A percentile compares a stretch with the other conserved stretches of the same genome.
These are phyloP conservation scores for Otus sunia DNA, from an alignment of 2,113 vertebrate genomes.

Conservation along the genomic window DNA sequence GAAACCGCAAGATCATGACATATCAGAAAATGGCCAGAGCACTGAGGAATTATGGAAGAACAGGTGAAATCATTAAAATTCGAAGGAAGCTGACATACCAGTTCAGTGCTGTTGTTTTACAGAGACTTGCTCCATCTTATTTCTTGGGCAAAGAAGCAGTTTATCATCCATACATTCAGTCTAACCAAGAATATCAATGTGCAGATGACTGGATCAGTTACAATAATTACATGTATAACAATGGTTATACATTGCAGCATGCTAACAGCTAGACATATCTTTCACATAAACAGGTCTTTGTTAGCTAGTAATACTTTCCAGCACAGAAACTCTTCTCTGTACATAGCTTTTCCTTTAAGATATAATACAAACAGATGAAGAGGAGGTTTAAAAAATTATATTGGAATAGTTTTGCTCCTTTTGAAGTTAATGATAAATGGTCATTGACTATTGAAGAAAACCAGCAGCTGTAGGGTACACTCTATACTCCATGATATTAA, in stretches of 20 bases:
- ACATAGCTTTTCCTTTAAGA: background rate
- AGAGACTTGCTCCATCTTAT: conserved; percentile 78
- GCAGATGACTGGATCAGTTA: conserved; percentile 74
- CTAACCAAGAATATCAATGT: conserved; percentile 75
- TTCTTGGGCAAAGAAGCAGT: conserved; percentile 70
- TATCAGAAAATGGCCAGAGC: conserved; percentile 99
- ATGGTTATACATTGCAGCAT: conserved; percentile 71
- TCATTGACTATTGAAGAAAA: background rate
- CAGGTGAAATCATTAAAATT: conserved; percentile 93
- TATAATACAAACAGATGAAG: background rate
- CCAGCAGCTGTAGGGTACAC: background rate
- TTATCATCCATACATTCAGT: conserved; percentile 59
- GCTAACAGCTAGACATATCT: conserved; percentile 6
- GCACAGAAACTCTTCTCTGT: background rate
- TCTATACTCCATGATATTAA: background rate
- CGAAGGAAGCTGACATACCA: conserved; percentile 95
- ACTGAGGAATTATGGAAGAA: conserved; percentile 93
- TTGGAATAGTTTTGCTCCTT: background rate
- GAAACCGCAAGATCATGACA: conserved; percentile 97
- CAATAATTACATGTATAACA: conserved; percentile 75
- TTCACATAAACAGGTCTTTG: background rate
- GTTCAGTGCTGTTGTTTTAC: conserved; percentile 88
- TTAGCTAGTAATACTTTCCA: background rate
- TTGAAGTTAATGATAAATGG: background rate
- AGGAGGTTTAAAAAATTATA: background rate